These are phyloP conservation scores for Xenotilapia leptura DNA, from an alignment of 2,113 vertebrate genomes.

Conservation along the genomic window DNA sequence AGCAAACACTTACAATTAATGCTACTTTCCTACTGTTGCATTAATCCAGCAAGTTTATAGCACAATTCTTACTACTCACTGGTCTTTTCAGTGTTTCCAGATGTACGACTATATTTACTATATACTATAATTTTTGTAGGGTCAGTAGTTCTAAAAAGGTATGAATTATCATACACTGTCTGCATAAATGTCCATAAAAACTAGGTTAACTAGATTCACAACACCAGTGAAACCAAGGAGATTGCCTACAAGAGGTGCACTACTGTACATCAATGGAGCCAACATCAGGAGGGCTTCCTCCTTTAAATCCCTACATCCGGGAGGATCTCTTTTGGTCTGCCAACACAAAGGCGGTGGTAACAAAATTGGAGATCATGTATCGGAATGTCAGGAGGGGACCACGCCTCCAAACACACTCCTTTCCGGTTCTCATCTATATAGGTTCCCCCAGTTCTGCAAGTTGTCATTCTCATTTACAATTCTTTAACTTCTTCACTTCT, in stretches of 20 bases:
- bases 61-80: neutral
- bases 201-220: neutral
- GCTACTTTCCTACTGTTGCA: neutral
- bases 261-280: neutral
- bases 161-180: neutral
- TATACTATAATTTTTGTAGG: neutral
- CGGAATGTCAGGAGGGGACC: neutral
- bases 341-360: neutral
- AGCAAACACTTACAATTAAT: neutral
- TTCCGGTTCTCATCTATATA: neutral
- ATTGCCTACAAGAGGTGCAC: accelerated
- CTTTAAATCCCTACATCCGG: neutral
- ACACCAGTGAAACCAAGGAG: neutral
- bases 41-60: neutral
- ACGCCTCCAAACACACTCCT: neutral
- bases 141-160: neutral
- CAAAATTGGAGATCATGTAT: neutral
- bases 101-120: neutral
- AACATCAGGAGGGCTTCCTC: neutral
- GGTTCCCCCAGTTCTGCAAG: neutral
- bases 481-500: neutral
- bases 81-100: neutral
- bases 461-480: neutral
- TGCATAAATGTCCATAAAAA: neutral
- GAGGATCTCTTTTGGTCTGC: neutral